phyloP scores from a whole-genome alignment of 2,113 vertebrate species.

The Brevimyrus niger region DNA sequence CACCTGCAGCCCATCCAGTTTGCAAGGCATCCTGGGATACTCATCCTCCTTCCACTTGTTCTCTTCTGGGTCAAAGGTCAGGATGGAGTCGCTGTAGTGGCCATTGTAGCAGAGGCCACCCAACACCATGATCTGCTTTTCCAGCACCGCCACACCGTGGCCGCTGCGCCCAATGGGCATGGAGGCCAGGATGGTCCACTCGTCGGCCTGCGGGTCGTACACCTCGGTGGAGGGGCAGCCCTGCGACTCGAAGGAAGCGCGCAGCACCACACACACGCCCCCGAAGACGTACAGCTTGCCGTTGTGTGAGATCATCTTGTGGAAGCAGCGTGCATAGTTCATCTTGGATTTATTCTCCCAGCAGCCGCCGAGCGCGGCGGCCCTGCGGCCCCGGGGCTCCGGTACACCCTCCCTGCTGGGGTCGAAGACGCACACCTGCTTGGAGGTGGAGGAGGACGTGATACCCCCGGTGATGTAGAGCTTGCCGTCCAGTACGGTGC shows the following conservation, averaged over 20 bases:
- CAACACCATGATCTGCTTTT: constrained; percentile 98
- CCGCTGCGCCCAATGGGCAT: constrained; percentile 99
- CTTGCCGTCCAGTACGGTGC: constrained; percentile 87
- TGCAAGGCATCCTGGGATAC: constrained; percentile 98
- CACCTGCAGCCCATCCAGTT: constrained; percentile 96
- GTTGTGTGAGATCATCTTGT: constrained; percentile 98
- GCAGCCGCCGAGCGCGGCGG: constrained; percentile 81
- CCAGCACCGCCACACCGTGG: constrained; percentile 91
- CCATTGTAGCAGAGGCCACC: constrained; percentile 97
- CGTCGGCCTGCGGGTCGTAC: constrained; percentile 88
- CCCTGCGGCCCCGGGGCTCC: constrained; percentile 78
- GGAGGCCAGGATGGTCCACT: constrained; percentile 96
- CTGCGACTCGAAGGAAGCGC: constrained; percentile 97
- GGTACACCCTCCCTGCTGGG: constrained; percentile 83
- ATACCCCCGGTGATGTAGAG: constrained; percentile 96
- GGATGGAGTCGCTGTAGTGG: constrained; percentile 98
- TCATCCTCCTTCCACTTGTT: constrained; percentile 99
- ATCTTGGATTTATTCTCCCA: constrained; percentile 99
- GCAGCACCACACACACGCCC: constrained; percentile 92
- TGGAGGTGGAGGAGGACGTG: constrained; percentile 97
- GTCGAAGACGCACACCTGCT: constrained; percentile 96
- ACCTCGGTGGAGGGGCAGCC: constrained; percentile 97
- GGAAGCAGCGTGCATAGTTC: constrained; percentile 98
- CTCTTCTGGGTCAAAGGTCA: constrained; percentile 95
- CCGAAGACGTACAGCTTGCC: constrained; percentile 98